Percentiles rank a stretch among this genome's conserved stretches.
Conservation (phyloP, 2,888 invertebrate species). For the Disparrhopalites patrizii region DNA sequence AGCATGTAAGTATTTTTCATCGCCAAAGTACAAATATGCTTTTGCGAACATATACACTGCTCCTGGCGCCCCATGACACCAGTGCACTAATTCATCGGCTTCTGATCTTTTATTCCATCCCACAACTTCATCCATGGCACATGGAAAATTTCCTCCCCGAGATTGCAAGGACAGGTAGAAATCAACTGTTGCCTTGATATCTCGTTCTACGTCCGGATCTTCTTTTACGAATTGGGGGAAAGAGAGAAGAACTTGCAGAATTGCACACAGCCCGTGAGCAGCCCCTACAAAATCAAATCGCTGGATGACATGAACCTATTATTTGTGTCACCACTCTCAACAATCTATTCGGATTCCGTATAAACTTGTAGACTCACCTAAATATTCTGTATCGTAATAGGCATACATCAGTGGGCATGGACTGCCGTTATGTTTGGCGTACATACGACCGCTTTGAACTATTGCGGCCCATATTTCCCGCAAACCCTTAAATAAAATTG, state of each 20-base stretch:
- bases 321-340: not conserved
- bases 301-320: slow-evolving; percentile 5
- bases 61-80: slow-evolving; percentile 55
- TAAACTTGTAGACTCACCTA: slow-evolving; percentile 58
- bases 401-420: slow-evolving; percentile 72
- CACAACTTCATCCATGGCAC: slow-evolving; percentile 66
- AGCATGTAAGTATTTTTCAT: slow-evolving; percentile 66
- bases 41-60: slow-evolving; percentile 75
- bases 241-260: slow-evolving; percentile 63
- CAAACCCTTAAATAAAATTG: slow-evolving; percentile 52
- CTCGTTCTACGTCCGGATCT: slow-evolving; percentile 57
- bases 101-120: slow-evolving; percentile 37
- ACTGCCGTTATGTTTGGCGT: slow-evolving; percentile 60
- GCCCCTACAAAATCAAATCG: slow-evolving; percentile 53
- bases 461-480: slow-evolving; percentile 66
- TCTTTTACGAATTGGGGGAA: slow-evolving; percentile 59
- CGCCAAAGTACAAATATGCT: slow-evolving; percentile 70
- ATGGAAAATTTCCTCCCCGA: slow-evolving; percentile 69
- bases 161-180: slow-evolving; percentile 65
- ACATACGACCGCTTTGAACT: slow-evolving; percentile 67
- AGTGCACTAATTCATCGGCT: slow-evolving; percentile 71
- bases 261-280: slow-evolving; percentile 62
- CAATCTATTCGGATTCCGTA: too few relatives aligned
- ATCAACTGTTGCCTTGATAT: slow-evolving; percentile 65
- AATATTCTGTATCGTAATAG: slow-evolving; percentile 68